A percentile compares a stretch with the other conserved stretches of the same genome.
Conservation (phyloP, 2,797 vertebrate species). For the Cheracebus regulus region DNA sequence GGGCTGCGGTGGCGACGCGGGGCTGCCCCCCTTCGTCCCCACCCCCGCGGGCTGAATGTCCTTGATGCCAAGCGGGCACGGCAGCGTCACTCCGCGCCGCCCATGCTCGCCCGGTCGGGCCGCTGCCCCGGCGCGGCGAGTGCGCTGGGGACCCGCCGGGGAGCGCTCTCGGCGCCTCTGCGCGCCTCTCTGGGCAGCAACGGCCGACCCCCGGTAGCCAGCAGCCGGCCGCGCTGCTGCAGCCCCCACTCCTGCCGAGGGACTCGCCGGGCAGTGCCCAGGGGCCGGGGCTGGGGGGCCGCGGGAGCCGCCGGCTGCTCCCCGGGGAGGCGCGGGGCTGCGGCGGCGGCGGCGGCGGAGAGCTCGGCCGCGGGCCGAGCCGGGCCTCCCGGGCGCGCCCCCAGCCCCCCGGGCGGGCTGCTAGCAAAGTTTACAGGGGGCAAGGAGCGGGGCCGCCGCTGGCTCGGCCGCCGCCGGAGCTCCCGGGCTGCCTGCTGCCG, state of each 20-base stretch:
- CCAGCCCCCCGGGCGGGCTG: slow-evolving; percentile 60
- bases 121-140: slow-evolving; percentile 77
- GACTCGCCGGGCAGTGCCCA: slow-evolving; percentile 42
- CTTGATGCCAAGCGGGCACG: slow-evolving; percentile 81
- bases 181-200: slow-evolving; percentile 3
- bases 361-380: slow-evolving; percentile 45
- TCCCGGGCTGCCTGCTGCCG: slow-evolving; percentile 76
- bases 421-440: slow-evolving; percentile 84
- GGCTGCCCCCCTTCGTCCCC: slow-evolving; percentile 71
- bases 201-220: slow-evolving; percentile 52
- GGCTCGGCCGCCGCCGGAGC: slow-evolving; percentile 76
- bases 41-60: slow-evolving; percentile 79
- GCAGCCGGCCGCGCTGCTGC: neutral
- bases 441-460: slow-evolving; percentile 79
- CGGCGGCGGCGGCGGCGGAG: neutral
- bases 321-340: slow-evolving; percentile 73
- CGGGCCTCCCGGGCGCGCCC: slow-evolving; percentile 58
- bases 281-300: slow-evolving; percentile 63
- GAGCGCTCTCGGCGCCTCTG: slow-evolving; percentile 63
- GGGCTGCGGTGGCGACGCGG: slow-evolving; percentile 69
- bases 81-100: slow-evolving; percentile 80
- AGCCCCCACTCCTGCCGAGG: slow-evolving; percentile 7
- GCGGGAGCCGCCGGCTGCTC: slow-evolving; percentile 69
- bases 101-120: slow-evolving; percentile 72
- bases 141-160: slow-evolving; percentile 66